Conservation (phyloP, 2,888 invertebrate species). For the Eulithis testata region DNA sequence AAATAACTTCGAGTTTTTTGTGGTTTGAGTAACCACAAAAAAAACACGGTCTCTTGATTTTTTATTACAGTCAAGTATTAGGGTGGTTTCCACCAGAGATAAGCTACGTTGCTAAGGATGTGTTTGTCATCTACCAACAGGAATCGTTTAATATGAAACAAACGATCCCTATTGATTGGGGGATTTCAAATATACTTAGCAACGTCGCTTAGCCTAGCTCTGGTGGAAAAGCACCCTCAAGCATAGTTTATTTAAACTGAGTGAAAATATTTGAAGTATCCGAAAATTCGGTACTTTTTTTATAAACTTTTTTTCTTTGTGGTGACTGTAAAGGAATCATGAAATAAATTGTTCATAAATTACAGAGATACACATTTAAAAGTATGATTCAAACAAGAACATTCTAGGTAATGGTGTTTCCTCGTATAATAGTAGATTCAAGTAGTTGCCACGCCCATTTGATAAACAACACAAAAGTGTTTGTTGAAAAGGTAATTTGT, state of each 20-base stretch:
- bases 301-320: background rate
- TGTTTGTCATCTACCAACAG: no score
- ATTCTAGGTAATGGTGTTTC: conserved; percentile 2
- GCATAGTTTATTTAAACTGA: no score
- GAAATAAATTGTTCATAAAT: conserved; percentile 20
- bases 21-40: background rate
- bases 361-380: conserved; percentile 6
- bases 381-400: background rate
- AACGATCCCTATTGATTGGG: no score
- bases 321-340: conserved; percentile 10
- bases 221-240: no score
- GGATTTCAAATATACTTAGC: no score
- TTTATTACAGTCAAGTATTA: no score
- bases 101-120: no score
- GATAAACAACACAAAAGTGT: background rate
- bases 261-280: background rate
- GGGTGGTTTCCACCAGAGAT: no score
- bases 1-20: background rate
- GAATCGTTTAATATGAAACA: no score
- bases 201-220: no score
- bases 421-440: background rate
- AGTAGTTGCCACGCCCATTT: conserved; percentile 5
- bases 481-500: background rate
- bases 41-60: background rate
- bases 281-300: background rate